phyloP scores from a whole-genome alignment of 2,113 vertebrate species.

The Xiphorhynchus elegans region DNA sequence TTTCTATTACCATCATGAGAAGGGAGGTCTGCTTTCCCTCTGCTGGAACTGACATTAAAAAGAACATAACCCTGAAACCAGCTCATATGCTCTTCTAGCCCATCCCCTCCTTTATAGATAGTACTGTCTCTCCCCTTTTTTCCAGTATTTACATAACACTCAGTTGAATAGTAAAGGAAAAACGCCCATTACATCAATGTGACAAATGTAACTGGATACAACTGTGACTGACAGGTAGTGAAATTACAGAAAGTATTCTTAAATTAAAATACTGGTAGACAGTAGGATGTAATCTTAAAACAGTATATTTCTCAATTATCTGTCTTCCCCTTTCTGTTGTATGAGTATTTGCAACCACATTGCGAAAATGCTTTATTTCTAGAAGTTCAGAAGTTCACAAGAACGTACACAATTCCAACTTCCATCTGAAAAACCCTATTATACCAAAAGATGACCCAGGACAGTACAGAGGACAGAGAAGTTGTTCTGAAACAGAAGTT shows the following conservation, averaged over 20 bases:
- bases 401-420: neutral
- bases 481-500: neutral
- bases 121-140: neutral
- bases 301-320: neutral
- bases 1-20: neutral
- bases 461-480: neutral
- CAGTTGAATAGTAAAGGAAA: neutral
- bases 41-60: neutral
- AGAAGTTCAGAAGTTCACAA: neutral
- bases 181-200: neutral
- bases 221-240: accelerated
- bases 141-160: neutral
- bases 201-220: neutral
- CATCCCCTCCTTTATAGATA: neutral
- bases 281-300: neutral
- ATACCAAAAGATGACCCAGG: neutral
- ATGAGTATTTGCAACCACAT: neutral
- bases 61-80: neutral
- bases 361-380: neutral
- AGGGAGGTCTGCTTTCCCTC: neutral
- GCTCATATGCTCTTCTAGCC: neutral
- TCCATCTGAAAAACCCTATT: neutral
- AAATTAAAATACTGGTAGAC: neutral
- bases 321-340: neutral
- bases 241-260: neutral